Evolutionary conservation across 2,797 vertebrate genomes (phyloP).

Genomic region (Botia almorhae): DNA sequence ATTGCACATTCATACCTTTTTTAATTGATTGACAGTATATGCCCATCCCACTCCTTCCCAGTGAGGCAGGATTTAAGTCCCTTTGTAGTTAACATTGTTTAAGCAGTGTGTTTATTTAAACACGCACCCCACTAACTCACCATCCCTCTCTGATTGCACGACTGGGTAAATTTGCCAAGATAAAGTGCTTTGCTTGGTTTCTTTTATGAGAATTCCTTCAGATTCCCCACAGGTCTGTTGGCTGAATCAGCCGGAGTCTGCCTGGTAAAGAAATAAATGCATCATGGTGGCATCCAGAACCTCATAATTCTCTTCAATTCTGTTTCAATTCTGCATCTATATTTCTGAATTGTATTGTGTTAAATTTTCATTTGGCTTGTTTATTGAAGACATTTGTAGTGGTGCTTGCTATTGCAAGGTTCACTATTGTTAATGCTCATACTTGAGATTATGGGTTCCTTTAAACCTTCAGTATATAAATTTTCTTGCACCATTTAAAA

Average conservation of each 20-base stretch:
- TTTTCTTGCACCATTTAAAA: not conserved
- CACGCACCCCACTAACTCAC: slow-evolving; percentile 7
- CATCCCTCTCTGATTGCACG: slow-evolving; percentile 6
- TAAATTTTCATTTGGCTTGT: not conserved
- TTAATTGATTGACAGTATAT: not conserved
- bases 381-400: not conserved
- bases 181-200: slow-evolving; percentile 32
- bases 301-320: not conserved
- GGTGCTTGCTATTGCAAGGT: not conserved
- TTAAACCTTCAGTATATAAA: not conserved
- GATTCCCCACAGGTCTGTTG: slow-evolving; percentile 23
- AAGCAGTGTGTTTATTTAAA: slow-evolving; percentile 25
- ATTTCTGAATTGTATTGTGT: not conserved
- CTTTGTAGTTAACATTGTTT: slow-evolving; percentile 6
- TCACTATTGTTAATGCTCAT: not conserved
- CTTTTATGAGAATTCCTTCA: slow-evolving; percentile 31
- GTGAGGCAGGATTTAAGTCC: not conserved
- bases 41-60: not conserved
- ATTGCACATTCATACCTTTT: not conserved
- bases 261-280: not conserved
- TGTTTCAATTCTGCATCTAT: not conserved
- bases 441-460: not conserved
- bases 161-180: slow-evolving; percentile 31
- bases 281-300: not conserved
- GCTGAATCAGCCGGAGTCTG: not conserved